Base-by-base conservation (phyloP, 2,888 invertebrate species). In the Philhelius pedissequus region DNA sequence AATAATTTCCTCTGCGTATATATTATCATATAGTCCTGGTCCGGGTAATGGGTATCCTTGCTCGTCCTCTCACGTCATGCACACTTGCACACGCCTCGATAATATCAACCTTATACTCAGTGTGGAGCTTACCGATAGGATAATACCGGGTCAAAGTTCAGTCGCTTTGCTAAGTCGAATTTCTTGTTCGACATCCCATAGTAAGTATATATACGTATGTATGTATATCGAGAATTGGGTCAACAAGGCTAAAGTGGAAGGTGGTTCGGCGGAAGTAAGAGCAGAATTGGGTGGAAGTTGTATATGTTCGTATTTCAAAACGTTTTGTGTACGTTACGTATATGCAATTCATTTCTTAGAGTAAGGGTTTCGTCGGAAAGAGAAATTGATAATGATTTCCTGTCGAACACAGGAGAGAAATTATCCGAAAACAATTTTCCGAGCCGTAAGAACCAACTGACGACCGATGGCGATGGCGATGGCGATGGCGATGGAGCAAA, bases 381-480 rank as follows among this genome's bases (percentile, higher is more conserved):
- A 69, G 80, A 84, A 77, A 81, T 86, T 86, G 86, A 81, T 86
- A 81, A 86, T 74, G 86, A 86, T 86, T 81, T 77, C 76, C 81
- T 86, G 86, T 86, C 86, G 77, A 86, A 81, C 71, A 77, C 86
- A 86, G 73, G 56, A 84, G 84, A 84, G 80, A 84, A 84, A 84
- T 84, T 80, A 80, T 84, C 80, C 54, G 75, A 84, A 84, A 84
- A 84, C 84, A 84, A 84, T 84, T 84, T 84, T 76, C 66, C 75
- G 54, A 80, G 38, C 71, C 76, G 75, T 75, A 80, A 76, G 71
- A 75, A 84, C 68, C 78, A 78, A 69, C 73, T n/a, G 7, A 58
- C 35, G 9, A 35, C 3, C 2, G 0, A 13, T 1, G 18, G 18
- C 20, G 54, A 35, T 6, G 25, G 15, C 4, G n/a, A n/a, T n/a